phyloP scores from a whole-genome alignment of 2,888 invertebrate species.

The Coenonympha glycerion region DNA sequence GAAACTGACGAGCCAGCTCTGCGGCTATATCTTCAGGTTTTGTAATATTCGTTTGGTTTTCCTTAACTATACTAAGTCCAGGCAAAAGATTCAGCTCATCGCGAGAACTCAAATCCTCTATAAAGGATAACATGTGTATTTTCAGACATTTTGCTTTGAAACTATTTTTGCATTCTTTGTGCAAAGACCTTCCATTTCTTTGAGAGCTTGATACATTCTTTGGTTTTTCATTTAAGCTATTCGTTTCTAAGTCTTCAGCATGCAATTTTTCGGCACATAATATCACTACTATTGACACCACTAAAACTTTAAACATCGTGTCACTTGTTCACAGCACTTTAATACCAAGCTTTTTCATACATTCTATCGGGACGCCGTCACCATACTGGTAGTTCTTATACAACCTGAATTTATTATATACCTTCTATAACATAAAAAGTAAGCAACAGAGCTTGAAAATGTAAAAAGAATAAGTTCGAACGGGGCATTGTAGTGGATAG shows the following conservation, averaged over 20 bases:
- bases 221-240: constrained; percentile 34
- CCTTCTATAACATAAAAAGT: constrained; percentile 46
- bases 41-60: constrained; percentile 65
- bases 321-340: constrained; percentile 40
- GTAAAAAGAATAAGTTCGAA: constrained; percentile 47
- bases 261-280: constrained; percentile 33
- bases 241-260: constrained; percentile 50
- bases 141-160: constrained; percentile 84
- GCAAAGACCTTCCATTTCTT: constrained; percentile 53
- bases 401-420: constrained; percentile 62
- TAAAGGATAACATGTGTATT: constrained; percentile 83
- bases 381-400: constrained; percentile 48
- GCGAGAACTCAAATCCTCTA: constrained; percentile 83
- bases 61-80: constrained; percentile 85
- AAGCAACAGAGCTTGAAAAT: constrained; percentile 39
- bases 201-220: constrained; percentile 36
- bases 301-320: constrained; percentile 48
- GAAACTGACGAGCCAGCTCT: constrained; percentile 84
- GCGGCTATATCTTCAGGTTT: constrained; percentile 78
- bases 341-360: constrained; percentile 30
- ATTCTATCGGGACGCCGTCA: constrained; percentile 47
- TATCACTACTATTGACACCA: constrained; percentile 39
- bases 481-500: constrained; percentile 46
- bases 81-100: constrained; percentile 82
- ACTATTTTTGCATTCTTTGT: constrained; percentile 60